Evolutionary conservation across 2,888 invertebrate species (phyloP).

Genomic region (Acanthosepion lycidas): DNA sequence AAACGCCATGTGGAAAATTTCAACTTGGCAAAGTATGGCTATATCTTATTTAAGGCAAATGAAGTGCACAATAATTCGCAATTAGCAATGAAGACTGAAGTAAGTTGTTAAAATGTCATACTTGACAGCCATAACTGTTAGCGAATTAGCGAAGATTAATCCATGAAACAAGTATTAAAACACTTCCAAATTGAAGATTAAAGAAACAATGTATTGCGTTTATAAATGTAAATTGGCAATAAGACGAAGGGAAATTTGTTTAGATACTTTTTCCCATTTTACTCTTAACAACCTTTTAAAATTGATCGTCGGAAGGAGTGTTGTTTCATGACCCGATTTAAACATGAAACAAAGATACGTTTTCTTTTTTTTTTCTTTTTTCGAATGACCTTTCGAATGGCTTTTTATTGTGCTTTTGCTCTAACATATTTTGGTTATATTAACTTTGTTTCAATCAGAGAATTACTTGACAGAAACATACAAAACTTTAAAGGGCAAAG

Average conservation of each 20-base stretch:
- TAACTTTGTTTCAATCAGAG: not conserved
- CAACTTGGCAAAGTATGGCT: too few relatives aligned
- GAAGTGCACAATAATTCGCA: too few relatives aligned
- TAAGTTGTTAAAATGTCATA: too few relatives aligned
- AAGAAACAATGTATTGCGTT: too few relatives aligned
- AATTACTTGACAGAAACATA: not conserved
- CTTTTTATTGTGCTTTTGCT: not conserved
- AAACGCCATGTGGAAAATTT: too few relatives aligned
- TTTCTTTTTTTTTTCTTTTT: not conserved
- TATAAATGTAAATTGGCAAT: not conserved
- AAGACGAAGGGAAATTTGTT: not conserved
- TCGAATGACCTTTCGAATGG: not conserved
- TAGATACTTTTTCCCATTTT: not conserved
- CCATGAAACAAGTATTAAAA: too few relatives aligned
- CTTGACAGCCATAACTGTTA: too few relatives aligned
- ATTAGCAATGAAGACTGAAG: too few relatives aligned
- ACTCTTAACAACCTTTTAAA: not conserved
- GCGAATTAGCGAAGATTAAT: too few relatives aligned
- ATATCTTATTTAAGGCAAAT: too few relatives aligned
- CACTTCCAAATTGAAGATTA: too few relatives aligned
- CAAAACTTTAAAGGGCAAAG: not conserved
- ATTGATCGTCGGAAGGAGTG: not conserved
- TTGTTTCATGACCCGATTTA: not conserved
- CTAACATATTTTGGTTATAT: not conserved
- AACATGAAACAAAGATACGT: not conserved